phyloP scores from a whole-genome alignment of 2,888 invertebrate species.

The Drosophila cognata region DNA sequence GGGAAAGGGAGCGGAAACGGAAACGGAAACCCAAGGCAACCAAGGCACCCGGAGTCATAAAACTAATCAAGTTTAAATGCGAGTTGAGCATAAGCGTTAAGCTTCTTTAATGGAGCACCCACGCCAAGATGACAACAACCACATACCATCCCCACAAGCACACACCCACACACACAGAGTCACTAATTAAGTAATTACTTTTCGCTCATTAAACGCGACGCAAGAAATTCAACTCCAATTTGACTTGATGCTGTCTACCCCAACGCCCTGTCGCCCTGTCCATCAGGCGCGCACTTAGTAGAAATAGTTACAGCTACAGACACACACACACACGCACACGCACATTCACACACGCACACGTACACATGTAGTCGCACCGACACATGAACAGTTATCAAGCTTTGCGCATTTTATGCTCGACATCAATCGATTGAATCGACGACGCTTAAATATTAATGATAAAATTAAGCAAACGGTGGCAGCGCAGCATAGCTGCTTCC shows the following conservation, averaged over 20 bases:
- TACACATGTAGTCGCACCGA: conserved; percentile 3
- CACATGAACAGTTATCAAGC: conserved; percentile 29
- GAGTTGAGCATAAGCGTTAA: conserved; percentile 65
- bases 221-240: conserved; percentile 74
- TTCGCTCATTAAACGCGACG: conserved; percentile 75
- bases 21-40: neutral
- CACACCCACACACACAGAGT: conserved; percentile 14
- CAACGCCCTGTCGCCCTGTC: conserved; percentile 41
- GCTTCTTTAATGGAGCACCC: conserved; percentile 66
- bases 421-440: conserved; percentile 76
- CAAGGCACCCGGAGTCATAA: conserved; percentile 49
- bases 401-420: conserved; percentile 59
- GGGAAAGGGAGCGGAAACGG: neutral
- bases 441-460: conserved; percentile 77
- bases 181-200: conserved; percentile 81
- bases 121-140: conserved; percentile 6
- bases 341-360: conserved; percentile 3
- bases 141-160: conserved; percentile 25
- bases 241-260: conserved; percentile 61
- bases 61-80: conserved; percentile 80
- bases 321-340: conserved; percentile 15
- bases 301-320: conserved; percentile 14
- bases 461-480: conserved; percentile 51
- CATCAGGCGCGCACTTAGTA: conserved; percentile 60
- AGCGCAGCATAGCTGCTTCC: conserved; percentile 10